These are phyloP conservation scores for Pocillopora grandis DNA, from an alignment of 92 coral and sea anemone species.

Conservation along the genomic window DNA sequence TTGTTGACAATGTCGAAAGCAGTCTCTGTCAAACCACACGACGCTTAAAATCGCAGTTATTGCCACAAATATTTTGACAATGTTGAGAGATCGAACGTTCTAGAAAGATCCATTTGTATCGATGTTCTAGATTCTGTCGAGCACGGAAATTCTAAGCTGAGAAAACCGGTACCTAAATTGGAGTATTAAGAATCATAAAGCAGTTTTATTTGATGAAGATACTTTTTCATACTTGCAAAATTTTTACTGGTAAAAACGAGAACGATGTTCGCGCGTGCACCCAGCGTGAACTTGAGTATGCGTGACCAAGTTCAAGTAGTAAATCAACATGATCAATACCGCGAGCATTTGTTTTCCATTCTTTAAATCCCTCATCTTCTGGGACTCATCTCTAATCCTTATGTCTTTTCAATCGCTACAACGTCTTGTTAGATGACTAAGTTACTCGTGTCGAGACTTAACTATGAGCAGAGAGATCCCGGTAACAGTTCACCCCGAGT, in stretches of 20 bases:
- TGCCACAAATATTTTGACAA: slow-evolving; percentile 5
- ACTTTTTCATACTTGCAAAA: background rate
- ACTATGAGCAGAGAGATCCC: slow-evolving; percentile 54
- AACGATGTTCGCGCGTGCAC: background rate
- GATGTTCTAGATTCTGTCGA: background rate
- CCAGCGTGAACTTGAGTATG: background rate
- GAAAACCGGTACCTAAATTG: background rate
- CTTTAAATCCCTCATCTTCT: background rate
- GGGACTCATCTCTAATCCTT: background rate
- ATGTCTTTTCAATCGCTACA: background rate
- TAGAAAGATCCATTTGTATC: background rate
- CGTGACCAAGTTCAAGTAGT: slow-evolving; percentile 16
- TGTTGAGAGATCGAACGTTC: background rate
- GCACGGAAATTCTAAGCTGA: background rate
- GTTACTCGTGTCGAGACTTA: slow-evolving; percentile 1
- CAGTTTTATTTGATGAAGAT: background rate
- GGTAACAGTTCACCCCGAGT: slow-evolving; percentile 57
- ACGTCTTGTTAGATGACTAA: background rate
- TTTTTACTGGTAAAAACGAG: background rate
- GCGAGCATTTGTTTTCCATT: background rate
- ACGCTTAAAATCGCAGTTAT: background rate
- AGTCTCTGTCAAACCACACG: background rate
- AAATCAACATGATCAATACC: slow-evolving; percentile 15
- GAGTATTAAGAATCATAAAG: background rate
- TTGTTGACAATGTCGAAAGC: background rate